phyloP scores from a whole-genome alignment of 2,888 invertebrate genomes.

The Lasioglossum oenotherae region DNA sequence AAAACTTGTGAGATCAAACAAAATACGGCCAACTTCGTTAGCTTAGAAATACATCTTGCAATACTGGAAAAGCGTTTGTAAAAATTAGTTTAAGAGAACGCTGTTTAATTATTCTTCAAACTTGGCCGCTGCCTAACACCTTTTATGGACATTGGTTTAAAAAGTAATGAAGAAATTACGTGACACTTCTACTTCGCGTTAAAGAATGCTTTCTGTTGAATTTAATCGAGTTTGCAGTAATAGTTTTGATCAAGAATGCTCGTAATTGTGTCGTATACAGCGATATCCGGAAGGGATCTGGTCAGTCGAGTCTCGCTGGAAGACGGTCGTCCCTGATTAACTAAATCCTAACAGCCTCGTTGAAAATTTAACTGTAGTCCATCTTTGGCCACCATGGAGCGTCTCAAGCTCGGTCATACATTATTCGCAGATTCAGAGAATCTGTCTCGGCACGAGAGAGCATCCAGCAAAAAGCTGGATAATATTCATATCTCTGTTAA shows the following conservation, averaged over 20 bases:
- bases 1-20: too few species aligned
- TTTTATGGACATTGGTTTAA: too few species aligned
- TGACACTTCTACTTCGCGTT: too few species aligned
- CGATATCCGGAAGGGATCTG: not conserved
- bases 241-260: not conserved
- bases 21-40: too few species aligned
- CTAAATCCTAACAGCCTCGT: slow-evolving; percentile 57
- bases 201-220: too few species aligned
- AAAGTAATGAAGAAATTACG: too few species aligned
- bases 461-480: not conserved
- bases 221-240: too few species aligned
- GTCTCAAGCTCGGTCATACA: slow-evolving; percentile 63
- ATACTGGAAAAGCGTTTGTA: too few species aligned
- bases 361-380: slow-evolving; percentile 76
- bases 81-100: too few species aligned
- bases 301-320: not conserved
- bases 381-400: slow-evolving; percentile 67
- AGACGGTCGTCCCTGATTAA: slow-evolving; percentile 27
- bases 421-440: slow-evolving; percentile 64
- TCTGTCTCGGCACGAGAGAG: not conserved
- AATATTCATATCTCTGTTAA: not conserved
- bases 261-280: not conserved
- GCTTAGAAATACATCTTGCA: too few species aligned
- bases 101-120: too few species aligned
- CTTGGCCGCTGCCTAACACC: too few species aligned